A percentile compares a stretch with the other conserved stretches of the same genome.
Evolutionary conservation across 2,797 vertebrate species (phyloP).

Genomic region (Molossus alvarezi): DNA sequence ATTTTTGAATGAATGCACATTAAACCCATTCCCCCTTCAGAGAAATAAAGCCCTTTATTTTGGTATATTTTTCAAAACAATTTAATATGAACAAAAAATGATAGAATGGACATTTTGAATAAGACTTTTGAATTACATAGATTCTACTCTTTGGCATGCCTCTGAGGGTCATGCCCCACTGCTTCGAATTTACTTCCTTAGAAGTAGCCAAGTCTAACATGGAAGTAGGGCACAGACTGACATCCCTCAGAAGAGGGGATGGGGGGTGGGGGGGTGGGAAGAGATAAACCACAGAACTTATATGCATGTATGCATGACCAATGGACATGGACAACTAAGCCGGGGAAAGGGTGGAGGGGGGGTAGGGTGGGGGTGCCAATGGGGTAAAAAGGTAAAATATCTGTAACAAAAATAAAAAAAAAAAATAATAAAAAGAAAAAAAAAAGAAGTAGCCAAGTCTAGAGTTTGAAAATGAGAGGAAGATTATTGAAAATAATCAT

Average conservation of each 20-base stretch:
- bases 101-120: background rate
- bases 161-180: background rate
- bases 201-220: background rate
- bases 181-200: background rate
- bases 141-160: background rate
- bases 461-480: slow-evolving; percentile 8
- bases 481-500: background rate
- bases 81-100: slow-evolving; percentile 16
- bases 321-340: too few relatives aligned
- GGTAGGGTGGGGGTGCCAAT: too few relatives aligned
- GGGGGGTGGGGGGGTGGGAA: too few relatives aligned
- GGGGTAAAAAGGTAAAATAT: too few relatives aligned
- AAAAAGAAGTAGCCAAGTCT: background rate
- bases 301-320: too few relatives aligned
- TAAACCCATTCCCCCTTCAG: background rate
- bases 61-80: background rate
- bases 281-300: too few relatives aligned
- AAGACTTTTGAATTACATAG: background rate
- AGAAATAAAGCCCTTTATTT: background rate
- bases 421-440: too few relatives aligned
- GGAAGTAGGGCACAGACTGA: too few relatives aligned
- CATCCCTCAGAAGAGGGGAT: too few relatives aligned
- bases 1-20: background rate
- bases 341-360: too few relatives aligned
- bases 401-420: too few relatives aligned